A percentile compares a stretch with the other conserved stretches of the same genome.
phyloP scores from a whole-genome alignment of 2,888 invertebrate genomes.

The Oithona nana region DNA sequence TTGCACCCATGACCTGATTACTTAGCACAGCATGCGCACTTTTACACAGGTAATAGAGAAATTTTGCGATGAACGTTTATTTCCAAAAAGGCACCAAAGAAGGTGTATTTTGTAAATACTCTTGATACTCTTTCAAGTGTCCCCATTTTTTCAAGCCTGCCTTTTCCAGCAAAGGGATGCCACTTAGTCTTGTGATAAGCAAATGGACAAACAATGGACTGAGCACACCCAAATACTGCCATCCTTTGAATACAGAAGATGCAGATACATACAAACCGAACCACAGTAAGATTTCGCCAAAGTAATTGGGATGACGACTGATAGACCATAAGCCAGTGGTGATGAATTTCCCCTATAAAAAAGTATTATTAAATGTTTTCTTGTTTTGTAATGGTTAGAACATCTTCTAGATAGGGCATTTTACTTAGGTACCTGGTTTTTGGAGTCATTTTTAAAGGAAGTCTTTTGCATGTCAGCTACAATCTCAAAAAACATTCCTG shows the following conservation, averaged over 20 bases:
- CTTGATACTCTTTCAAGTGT: constrained; percentile 24
- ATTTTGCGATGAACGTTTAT: not conserved
- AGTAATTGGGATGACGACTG: constrained; percentile 82
- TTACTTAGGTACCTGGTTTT: constrained; percentile 56
- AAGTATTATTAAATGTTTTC: not conserved
- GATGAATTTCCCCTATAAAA: constrained; percentile 21
- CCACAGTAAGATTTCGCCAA: constrained; percentile 82
- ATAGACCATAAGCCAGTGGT: constrained; percentile 54
- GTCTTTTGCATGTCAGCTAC: constrained; percentile 84
- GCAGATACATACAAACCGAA: constrained; percentile 82
- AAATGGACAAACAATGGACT: constrained; percentile 26
- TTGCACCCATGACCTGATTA: no score
- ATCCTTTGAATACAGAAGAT: constrained; percentile 58
- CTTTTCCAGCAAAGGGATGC: constrained; percentile 27
- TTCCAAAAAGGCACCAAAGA: constrained; percentile 28
- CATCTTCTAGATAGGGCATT: constrained; percentile 40
- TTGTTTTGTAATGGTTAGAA: not conserved
- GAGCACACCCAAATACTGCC: constrained; percentile 46
- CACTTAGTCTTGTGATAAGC: constrained; percentile 27
- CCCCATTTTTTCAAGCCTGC: constrained; percentile 27
- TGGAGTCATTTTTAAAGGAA: constrained; percentile 66
- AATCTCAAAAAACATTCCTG: constrained; percentile 62
- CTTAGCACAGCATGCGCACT: no score
- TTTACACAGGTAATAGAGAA: no score
- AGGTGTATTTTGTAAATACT: constrained; percentile 27